These are phyloP conservation scores for Penaeus monodon DNA, from an alignment of 2,888 invertebrate species.

Conservation along the genomic window DNA sequence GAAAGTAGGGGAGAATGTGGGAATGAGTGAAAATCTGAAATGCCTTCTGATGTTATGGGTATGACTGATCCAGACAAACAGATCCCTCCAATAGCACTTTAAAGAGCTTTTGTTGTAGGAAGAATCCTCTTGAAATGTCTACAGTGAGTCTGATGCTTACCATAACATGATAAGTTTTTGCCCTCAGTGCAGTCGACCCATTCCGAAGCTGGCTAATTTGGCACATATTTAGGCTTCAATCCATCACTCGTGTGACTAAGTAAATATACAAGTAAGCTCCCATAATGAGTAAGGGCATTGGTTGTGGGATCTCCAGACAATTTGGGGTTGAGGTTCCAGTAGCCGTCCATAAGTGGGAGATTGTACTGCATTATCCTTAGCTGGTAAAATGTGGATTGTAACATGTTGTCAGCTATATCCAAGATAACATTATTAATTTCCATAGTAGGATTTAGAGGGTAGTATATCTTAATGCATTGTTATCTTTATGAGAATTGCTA, in stretches of 20 bases:
- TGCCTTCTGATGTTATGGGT: neutral
- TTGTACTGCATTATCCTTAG: too few relatives aligned
- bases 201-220: conserved; percentile 48
- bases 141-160: too few relatives aligned
- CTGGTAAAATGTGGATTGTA: too few relatives aligned
- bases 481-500: too few relatives aligned
- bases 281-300: conserved; percentile 46
- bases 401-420: too few relatives aligned
- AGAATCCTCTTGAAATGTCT: too few relatives aligned
- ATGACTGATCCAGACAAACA: too few relatives aligned
- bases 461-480: too few relatives aligned
- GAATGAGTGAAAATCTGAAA: neutral
- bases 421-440: too few relatives aligned
- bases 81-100: too few relatives aligned
- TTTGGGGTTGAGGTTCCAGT: neutral
- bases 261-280: conserved; percentile 63
- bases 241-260: conserved; percentile 63
- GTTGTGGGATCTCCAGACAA: conserved; percentile 6
- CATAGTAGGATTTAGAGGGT: too few relatives aligned
- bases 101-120: too few relatives aligned
- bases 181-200: neutral
- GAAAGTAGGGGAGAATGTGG: neutral
- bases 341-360: neutral
- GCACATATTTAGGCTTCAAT: conserved; percentile 58
- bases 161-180: neutral